phyloP scores from a whole-genome alignment of 2,797 vertebrate genomes.

The Avahi laniger region DNA sequence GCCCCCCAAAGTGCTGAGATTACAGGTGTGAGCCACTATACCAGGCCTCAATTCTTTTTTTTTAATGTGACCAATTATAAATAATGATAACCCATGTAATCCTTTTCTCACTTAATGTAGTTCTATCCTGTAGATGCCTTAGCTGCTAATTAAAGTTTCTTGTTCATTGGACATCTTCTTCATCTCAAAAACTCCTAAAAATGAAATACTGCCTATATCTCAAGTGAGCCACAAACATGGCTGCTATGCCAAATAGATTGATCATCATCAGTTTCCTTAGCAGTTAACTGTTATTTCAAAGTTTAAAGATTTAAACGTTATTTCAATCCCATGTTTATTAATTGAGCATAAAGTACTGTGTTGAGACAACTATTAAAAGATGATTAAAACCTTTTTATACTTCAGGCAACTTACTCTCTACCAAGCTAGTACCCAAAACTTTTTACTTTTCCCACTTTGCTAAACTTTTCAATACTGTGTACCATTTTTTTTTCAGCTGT shows the following conservation, averaged over 20 bases:
- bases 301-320: background rate
- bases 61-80: background rate
- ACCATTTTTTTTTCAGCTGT: constrained; percentile 57
- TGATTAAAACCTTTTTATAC: constrained; percentile 15
- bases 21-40: too few relatives aligned
- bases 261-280: background rate
- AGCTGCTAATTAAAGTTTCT: constrained; percentile 46
- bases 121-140: constrained; percentile 39
- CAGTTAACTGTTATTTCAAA: background rate
- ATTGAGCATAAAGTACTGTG: background rate
- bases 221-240: background rate
- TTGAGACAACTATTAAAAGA: constrained; percentile 26
- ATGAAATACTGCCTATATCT: constrained; percentile 25
- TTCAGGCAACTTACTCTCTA: constrained; percentile 11
- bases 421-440: background rate
- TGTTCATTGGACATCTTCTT: background rate
- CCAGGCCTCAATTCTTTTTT: background rate
- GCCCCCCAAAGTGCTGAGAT: too few relatives aligned
- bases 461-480: background rate
- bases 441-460: constrained; percentile 30
- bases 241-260: background rate
- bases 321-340: background rate
- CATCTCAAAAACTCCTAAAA: constrained; percentile 21
- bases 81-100: background rate
- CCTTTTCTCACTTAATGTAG: background rate